Evolutionary conservation across 1,140 invertebrate species (phyloP).

Genomic region (Saccostrea cuccullata): DNA sequence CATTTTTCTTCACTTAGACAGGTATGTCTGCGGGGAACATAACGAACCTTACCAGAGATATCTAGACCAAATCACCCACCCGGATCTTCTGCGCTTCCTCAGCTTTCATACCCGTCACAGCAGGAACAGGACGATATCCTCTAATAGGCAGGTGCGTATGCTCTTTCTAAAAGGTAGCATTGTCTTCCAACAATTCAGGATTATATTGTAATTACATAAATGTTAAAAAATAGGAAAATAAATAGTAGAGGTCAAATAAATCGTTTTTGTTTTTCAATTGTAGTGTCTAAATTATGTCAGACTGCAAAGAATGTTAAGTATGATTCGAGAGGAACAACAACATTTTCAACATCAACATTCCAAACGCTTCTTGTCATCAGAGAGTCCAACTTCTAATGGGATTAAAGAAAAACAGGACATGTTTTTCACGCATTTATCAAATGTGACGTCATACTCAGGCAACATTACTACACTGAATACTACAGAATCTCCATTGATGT

Average conservation of each 20-base stretch:
- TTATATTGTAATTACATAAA: background rate
- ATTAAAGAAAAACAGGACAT: background rate
- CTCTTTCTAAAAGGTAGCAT: background rate
- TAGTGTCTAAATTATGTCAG: background rate
- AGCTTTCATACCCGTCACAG: background rate
- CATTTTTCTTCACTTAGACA: background rate
- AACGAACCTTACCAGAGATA: background rate
- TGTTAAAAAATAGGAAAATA: background rate
- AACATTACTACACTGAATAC: background rate
- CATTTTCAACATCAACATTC: background rate
- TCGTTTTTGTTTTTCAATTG: background rate
- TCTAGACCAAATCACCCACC: background rate
- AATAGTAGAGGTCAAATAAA: background rate
- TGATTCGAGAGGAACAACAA: background rate
- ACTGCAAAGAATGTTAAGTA: background rate
- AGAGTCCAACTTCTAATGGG: background rate
- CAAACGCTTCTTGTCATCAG: background rate
- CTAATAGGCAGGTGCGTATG: background rate
- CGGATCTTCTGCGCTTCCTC: background rate
- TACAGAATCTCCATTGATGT: background rate
- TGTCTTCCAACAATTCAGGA: background rate
- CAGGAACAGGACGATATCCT: background rate
- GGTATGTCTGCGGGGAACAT: background rate
- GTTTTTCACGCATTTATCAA: background rate
- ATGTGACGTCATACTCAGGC: background rate